Base-by-base conservation (phyloP, 2,113 vertebrate genomes). In the Urocitellus parryii region DNA sequence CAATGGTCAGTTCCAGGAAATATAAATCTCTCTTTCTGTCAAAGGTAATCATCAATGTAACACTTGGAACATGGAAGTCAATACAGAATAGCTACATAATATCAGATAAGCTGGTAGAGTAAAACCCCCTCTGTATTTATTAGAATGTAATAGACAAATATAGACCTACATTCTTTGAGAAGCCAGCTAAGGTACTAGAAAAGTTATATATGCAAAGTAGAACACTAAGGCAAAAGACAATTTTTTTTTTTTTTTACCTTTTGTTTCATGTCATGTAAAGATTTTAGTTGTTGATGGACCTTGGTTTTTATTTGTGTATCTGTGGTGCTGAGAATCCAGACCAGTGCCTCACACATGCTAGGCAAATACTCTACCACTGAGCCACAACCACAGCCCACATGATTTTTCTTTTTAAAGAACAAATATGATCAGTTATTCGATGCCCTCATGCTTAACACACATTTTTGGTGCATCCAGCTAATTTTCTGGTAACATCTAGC, bases 321-420 rank as follows among this genome's bases (percentile, higher is more conserved):
- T 12, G 2, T 3, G 12, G 2, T 51, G 48, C 48, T 3, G 2
- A 51, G 48, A 12, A 13, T 51, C 48, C 10, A 51, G 2, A 12
- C 48, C 48, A 13, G 48, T 51, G 48, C 12, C 48, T 51, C 12
- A 51, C 48, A 51, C 12, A 13, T 13, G 48, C 48, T 51, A 51
- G 48, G 48, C 48, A 51, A 51, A 3, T 51, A 13, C 48, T 13
- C 48, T 51, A 51, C 48, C 48, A 51, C 48, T 2, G 12, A 51
- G 12, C 48, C 48, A 51, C 48, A 51, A 45, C 48, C 48, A 11
- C 12, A 51, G 48, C 48, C 12, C 48, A 13, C 2, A 51, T 51
- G 48, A 51, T 51, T 51, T 13, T 51, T 45, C 45, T 48, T 73
- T 78, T 53, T 1, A 20, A 79, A 56, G 8, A 79, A 65, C 22